Base-by-base conservation (phyloP, 2,113 vertebrate genomes). In the Peromyscus leucopus region DNA sequence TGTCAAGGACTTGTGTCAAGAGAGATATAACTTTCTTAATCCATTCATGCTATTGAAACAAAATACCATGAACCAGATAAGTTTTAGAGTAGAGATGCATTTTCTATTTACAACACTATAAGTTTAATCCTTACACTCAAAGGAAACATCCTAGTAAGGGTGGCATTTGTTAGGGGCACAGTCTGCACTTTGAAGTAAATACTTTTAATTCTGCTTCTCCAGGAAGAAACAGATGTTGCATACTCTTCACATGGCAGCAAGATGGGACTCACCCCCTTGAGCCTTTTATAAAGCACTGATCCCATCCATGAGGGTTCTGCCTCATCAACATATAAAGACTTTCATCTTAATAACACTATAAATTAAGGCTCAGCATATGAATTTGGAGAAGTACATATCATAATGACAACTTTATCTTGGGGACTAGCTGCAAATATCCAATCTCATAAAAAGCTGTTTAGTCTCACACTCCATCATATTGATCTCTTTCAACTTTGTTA, bases 181-280 rank as follows among this genome's bases (percentile, higher is more conserved):
- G 0, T 65, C 7, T 51, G 2, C 22, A 42, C 8, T 63, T 63
- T 42, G 12, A 63, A 75, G 22, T 65, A n/a, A 22, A 6, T 11
- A 22, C 33, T 7, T 12, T 63, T 8, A 19, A 75, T 11, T 5
- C 28, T 85, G 13, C 28, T 59, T 92, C 19, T 10, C 33, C 10
- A 26, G 11, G 22, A 28, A 55, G 10, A 33, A 1, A 16, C 5
- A 31, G 11, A 33, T 5, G 16, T 19, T 42, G 0, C 8, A 46
- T 55, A 33, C 39, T 94, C 22, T 12, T 42, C 15, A 19, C 4
- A 19, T 0, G 4, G 5, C 11, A 48, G 16, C 22, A 48, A 0
- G 19, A 71, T 26, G 21, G 13, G 26, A 51, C n/a, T 24, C 16
- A 17, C 4, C 19, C n/a, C 5, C 13, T 51, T 28, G 19, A 26